Base-by-base conservation (phyloP, 2,888 invertebrate genomes). In the Xestia xanthographa region DNA sequence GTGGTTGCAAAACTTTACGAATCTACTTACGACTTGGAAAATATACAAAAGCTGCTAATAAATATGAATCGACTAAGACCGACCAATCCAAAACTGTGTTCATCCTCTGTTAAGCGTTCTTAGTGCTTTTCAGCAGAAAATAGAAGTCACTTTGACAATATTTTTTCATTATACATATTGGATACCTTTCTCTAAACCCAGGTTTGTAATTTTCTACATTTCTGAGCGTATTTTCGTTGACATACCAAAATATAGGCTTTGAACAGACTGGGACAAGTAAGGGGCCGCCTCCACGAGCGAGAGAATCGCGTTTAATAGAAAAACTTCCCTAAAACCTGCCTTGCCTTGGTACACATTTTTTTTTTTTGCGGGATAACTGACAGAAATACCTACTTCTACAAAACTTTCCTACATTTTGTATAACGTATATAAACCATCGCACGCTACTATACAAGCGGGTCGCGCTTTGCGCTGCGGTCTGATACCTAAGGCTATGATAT, bases 151-250 rank as follows among this genome's bases (percentile, higher is more conserved):
- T 12, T 12, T 69, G 26, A 4, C n/a, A 56, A 56, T 56, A 0
- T 14, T 56, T 56, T 26, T 56, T 56, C 26, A 53, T 53, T n/a
- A 50, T 45, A 5, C n/a, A n/a, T 63, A 72, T 72, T 63, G 22
- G n/a, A 20, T 34, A 72, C 48, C 22, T 48, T 72, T 53, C 11
- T 79, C 22, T 70, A 14, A 53, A 78, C 50, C 20, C 2, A 12
- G 29, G 41, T 60, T 34, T n/a, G n/a, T 34, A 58, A 60, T 66
- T 58, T 58, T 48, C 8, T 34, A 58, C 14, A 66, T 48, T 66
- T 17, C 22, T 22, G 14, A 5, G 17, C 11, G 20, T 14, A 14
- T 50, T 50, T 6, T 20, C 29, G 34, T 6, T 53, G 20, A 43
- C 2, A 17, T n/a, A 5, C 11, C 14, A n/a, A 20, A 45, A 34